Conservation (phyloP, 1,140 invertebrate species). For the Drosophila simulans region DNA sequence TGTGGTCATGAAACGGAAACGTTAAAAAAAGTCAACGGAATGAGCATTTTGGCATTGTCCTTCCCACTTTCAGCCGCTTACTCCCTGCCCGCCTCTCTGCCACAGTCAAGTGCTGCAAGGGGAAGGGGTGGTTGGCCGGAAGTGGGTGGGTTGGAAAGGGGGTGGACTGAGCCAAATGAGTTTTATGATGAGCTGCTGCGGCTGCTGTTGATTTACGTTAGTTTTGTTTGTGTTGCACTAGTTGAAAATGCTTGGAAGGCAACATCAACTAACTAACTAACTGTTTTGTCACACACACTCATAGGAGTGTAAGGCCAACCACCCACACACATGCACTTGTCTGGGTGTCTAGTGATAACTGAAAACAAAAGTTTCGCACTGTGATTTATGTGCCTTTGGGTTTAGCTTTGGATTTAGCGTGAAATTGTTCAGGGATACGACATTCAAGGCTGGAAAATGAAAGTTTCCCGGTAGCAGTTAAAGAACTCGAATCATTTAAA, state of each 20-base stretch:
- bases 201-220: slow-evolving; percentile 79
- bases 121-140: not conserved
- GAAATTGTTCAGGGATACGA: slow-evolving; percentile 59
- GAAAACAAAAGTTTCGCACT: slow-evolving; percentile 74
- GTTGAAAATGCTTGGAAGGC: slow-evolving; percentile 72
- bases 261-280: slow-evolving; percentile 70
- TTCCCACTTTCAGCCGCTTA: not conserved
- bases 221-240: slow-evolving; percentile 69
- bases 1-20: slow-evolving; percentile 56
- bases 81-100: not conserved
- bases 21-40: slow-evolving; percentile 57
- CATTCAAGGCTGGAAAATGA: not conserved
- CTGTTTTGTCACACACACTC: slow-evolving; percentile 42
- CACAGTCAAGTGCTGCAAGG: slow-evolving; percentile 38
- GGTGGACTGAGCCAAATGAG: slow-evolving; percentile 69
- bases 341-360: slow-evolving; percentile 68
- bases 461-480: slow-evolving; percentile 26
- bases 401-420: slow-evolving; percentile 76
- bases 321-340: slow-evolving; percentile 20
- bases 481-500: slow-evolving; percentile 71
- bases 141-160: slow-evolving; percentile 3
- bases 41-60: slow-evolving; percentile 61
- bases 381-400: slow-evolving; percentile 79
- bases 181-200: slow-evolving; percentile 78
- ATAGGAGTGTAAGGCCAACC: slow-evolving; percentile 1